Evolutionary conservation across 2,113 vertebrate genomes (phyloP).

Genomic region (Jacana jacana): DNA sequence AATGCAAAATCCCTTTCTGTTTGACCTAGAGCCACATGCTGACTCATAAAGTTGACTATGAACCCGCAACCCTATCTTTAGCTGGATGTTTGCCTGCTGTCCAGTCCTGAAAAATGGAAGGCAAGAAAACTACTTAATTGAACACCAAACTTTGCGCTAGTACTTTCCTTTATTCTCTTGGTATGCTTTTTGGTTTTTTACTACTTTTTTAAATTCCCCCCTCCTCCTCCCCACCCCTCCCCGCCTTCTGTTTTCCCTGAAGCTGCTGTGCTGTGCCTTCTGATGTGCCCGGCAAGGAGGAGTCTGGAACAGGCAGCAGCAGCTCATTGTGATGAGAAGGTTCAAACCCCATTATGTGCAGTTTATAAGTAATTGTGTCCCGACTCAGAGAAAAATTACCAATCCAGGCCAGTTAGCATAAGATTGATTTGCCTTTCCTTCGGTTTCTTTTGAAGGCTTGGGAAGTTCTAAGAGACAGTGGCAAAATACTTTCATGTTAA

Average conservation of each 20-base stretch:
- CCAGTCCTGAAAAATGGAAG: not conserved
- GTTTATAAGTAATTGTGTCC: constrained; percentile 7
- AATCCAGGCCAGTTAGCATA: constrained; percentile 13
- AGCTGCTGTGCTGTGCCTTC: not conserved
- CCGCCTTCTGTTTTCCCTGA: not conserved
- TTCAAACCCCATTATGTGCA: not conserved
- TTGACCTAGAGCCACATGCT: not conserved
- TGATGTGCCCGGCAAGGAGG: not conserved
- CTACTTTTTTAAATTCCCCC: too few species aligned
- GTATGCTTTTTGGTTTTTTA: not conserved
- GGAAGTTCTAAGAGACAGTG: not conserved
- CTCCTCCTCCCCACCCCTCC: too few species aligned
- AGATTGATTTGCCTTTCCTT: not conserved
- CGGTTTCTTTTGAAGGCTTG: not conserved
- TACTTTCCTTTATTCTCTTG: not conserved
- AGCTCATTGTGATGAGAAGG: not conserved
- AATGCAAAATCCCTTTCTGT: not conserved
- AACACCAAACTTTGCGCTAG: not conserved
- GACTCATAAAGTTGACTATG: not conserved
- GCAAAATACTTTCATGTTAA: constrained; percentile 19
- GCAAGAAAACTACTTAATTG: not conserved
- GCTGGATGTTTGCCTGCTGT: not conserved
- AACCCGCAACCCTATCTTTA: not conserved
- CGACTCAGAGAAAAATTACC: constrained; percentile 5
- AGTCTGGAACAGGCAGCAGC: not conserved